These are phyloP conservation scores for Diorhabda elongata DNA, from an alignment of 1,140 invertebrate genomes.

Conservation along the genomic window DNA sequence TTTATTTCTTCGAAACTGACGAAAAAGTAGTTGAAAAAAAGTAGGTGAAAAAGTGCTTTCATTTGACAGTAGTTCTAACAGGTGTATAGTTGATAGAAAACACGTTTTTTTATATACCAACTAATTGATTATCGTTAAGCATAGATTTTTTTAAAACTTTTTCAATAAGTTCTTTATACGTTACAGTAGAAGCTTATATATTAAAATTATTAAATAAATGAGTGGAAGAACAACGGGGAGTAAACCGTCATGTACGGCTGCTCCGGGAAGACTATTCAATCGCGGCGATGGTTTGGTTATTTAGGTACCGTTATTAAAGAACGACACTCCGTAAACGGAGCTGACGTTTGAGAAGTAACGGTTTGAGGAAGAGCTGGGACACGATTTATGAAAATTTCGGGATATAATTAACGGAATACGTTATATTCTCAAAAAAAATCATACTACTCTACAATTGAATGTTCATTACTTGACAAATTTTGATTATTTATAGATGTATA, in stretches of 20 bases:
- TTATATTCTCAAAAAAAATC: too few relatives aligned
- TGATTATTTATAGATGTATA: too few relatives aligned
- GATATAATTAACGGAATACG: too few relatives aligned
- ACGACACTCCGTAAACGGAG: background rate
- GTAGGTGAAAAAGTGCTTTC: background rate
- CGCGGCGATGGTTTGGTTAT: constrained; percentile 1
- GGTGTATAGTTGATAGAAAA: background rate
- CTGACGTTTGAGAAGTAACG: background rate
- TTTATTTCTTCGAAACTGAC: background rate
- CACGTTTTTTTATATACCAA: background rate
- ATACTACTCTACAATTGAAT: too few relatives aligned
- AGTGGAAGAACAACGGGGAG: constrained; percentile 24
- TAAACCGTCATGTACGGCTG: constrained; percentile 28
- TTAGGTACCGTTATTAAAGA: background rate
- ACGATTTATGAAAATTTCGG: too few relatives aligned
- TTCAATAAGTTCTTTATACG: background rate
- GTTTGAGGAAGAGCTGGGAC: too few relatives aligned
- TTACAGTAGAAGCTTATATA: background rate
- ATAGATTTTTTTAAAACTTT: too few relatives aligned
- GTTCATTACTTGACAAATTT: too few relatives aligned
- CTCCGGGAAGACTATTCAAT: constrained; percentile 35
- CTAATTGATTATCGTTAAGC: too few relatives aligned
- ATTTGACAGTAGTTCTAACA: background rate
- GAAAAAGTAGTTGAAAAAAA: background rate
- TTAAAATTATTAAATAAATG: constrained; percentile 6